These are phyloP conservation scores for Heliocidaris tuberculata DNA, from an alignment of 35 echinoderm and acorn worm species.

Conservation along the genomic window DNA sequence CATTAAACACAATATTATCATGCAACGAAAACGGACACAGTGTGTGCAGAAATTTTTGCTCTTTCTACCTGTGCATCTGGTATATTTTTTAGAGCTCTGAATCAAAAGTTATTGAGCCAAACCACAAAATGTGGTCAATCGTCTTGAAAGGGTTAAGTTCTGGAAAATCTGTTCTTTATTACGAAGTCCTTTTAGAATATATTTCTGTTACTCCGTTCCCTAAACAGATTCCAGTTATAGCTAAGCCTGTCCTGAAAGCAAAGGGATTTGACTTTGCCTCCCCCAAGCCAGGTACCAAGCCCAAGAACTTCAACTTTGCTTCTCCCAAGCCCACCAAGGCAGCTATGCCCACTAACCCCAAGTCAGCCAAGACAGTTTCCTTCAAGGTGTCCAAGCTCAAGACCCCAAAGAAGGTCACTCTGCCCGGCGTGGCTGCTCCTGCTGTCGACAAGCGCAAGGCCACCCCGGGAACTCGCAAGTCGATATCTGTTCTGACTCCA, in stretches of 20 bases:
- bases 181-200: background rate
- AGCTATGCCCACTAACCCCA: background rate
- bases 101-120: too few species aligned
- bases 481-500: constrained; percentile 47
- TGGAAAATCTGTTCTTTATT: background rate
- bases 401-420: constrained; percentile 53
- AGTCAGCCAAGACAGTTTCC: constrained; percentile 53
- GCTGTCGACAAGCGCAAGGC: constrained; percentile 44
- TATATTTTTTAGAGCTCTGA: too few species aligned
- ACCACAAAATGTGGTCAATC: too few species aligned
- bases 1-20: too few species aligned
- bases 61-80: too few species aligned
- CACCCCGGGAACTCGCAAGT: constrained; percentile 63
- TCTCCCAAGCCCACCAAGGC: constrained; percentile 45
- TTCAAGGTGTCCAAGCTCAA: constrained; percentile 85
- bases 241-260: background rate
- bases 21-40: too few species aligned
- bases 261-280: background rate
- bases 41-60: too few species aligned
- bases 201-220: background rate
- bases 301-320: constrained; percentile 47
- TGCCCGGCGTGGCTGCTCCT: constrained; percentile 42
- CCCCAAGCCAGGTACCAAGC: background rate
- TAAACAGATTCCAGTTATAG: background rate
- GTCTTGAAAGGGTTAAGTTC: too few species aligned